Conservation (phyloP, 2,797 vertebrate genomes). For the Salarias fasciatus region DNA sequence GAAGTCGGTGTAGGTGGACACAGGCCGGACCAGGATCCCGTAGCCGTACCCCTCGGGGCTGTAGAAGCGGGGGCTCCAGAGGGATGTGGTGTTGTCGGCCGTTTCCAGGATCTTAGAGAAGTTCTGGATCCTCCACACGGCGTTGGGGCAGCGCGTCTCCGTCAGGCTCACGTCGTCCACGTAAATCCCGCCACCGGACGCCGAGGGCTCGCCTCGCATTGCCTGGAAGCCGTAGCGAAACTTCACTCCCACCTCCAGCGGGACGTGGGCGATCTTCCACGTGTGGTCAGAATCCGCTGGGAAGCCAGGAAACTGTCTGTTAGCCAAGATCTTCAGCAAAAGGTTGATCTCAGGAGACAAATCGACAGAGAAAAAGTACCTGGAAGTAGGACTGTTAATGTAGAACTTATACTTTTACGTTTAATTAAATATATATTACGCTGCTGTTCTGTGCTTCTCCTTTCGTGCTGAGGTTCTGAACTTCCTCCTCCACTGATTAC, state of each 20-base stretch:
- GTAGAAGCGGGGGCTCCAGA: slow-evolving; percentile 88
- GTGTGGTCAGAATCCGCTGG: slow-evolving; percentile 68
- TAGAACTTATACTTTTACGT: no score
- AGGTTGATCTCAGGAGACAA: no score
- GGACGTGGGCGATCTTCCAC: slow-evolving; percentile 92
- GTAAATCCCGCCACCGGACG: slow-evolving; percentile 83
- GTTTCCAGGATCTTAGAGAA: slow-evolving; percentile 82
- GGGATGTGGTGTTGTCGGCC: rapidly evolving
- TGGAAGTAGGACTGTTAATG: no score
- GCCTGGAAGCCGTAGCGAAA: slow-evolving; percentile 93
- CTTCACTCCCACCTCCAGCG: slow-evolving; percentile 83
- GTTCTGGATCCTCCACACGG: slow-evolving; percentile 87
- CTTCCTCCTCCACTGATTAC: no score
- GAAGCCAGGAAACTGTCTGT: background rate
- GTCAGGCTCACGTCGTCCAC: slow-evolving; percentile 89
- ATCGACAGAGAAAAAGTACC: no score
- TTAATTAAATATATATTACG: no score
- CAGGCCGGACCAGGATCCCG: slow-evolving; percentile 80
- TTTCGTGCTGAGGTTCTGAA: no score
- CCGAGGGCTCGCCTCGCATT: slow-evolving; percentile 72
- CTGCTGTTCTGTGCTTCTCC: no score
- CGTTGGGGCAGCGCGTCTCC: slow-evolving; percentile 86
- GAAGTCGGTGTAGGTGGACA: slow-evolving; percentile 66
- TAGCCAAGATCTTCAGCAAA: no score
- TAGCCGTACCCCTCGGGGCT: slow-evolving; percentile 90